Conservation (phyloP, 1,140 invertebrate genomes). For the Drosophila littoralis region DNA sequence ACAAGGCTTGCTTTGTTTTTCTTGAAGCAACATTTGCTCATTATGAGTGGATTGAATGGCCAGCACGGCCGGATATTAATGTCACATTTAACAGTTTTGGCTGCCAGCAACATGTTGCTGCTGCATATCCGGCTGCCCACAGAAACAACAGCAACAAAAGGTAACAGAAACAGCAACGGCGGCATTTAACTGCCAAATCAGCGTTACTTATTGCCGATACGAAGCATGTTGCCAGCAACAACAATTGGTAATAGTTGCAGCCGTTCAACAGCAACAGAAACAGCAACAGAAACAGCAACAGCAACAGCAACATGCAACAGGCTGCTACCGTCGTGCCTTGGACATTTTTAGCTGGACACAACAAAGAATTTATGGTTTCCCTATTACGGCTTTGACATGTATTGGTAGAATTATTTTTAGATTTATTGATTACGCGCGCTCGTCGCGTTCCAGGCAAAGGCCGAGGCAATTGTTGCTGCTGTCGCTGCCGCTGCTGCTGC, state of each 20-base stretch:
- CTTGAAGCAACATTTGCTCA: slow-evolving; percentile 50
- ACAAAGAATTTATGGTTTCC: slow-evolving; percentile 84
- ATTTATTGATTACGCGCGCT: slow-evolving; percentile 84
- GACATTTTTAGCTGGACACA: slow-evolving; percentile 76
- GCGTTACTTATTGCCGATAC: slow-evolving; percentile 82
- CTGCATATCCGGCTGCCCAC: slow-evolving; percentile 73
- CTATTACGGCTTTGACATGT: slow-evolving; percentile 84
- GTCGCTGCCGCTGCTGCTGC: slow-evolving; percentile 22
- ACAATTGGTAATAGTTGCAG: slow-evolving; percentile 74
- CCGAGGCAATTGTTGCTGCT: slow-evolving; percentile 53
- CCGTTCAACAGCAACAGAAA: slow-evolving; percentile 20
- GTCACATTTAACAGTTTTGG: slow-evolving; percentile 78
- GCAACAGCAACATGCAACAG: slow-evolving; percentile 65
- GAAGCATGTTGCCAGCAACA: slow-evolving; percentile 69
- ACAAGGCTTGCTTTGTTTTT: slow-evolving; percentile 1
- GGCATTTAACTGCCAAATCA: slow-evolving; percentile 82
- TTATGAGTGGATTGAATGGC: slow-evolving; percentile 55
- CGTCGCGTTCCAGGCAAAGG: slow-evolving; percentile 59
- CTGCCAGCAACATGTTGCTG: slow-evolving; percentile 75
- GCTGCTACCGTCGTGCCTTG: slow-evolving; percentile 73
- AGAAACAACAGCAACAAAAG: slow-evolving; percentile 34
- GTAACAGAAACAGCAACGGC: slow-evolving; percentile 33
- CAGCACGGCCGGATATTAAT: slow-evolving; percentile 69
- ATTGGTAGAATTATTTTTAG: slow-evolving; percentile 84
- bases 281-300: slow-evolving; percentile 50